A percentile compares a stretch with the other conserved stretches of the same genome.
phyloP scores from a whole-genome alignment of 1,140 invertebrate species.

The Listronotus oregonensis region DNA sequence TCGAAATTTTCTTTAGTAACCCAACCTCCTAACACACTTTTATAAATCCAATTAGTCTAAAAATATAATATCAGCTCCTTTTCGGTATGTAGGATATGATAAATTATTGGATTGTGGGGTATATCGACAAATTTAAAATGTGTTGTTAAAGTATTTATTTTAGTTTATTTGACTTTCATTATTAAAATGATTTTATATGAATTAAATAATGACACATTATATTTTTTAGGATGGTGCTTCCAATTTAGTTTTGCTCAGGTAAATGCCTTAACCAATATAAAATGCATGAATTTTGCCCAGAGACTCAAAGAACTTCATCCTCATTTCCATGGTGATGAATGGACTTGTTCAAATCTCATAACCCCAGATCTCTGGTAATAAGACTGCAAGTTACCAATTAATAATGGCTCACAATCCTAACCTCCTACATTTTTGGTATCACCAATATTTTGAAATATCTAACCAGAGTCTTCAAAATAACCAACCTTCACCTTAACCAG shows the following conservation, averaged over 20 bases:
- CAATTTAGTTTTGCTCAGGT: slow-evolving; percentile 84
- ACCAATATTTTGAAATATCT: slow-evolving; percentile 28
- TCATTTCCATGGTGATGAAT: slow-evolving; percentile 61
- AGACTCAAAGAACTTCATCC: slow-evolving; percentile 84
- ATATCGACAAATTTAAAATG: too few species aligned
- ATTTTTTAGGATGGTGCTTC: slow-evolving; percentile 72
- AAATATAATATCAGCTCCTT: too few species aligned
- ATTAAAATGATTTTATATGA: neutral
- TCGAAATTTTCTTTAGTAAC: too few species aligned
- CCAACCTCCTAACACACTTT: too few species aligned
- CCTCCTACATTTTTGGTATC: slow-evolving; percentile 27
- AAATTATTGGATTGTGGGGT: too few species aligned
- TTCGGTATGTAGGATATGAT: too few species aligned
- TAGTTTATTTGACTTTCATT: too few species aligned
- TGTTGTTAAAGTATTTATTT: too few species aligned
- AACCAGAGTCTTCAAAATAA: too few species aligned
- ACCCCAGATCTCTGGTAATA: slow-evolving; percentile 86
- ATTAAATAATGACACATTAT: neutral
- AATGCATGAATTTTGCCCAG: slow-evolving; percentile 93
- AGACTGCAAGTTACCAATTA: slow-evolving; percentile 68
- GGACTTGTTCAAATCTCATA: slow-evolving; percentile 64
- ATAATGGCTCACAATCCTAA: slow-evolving; percentile 49
- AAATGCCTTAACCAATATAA: slow-evolving; percentile 95
- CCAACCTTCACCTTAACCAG: slow-evolving; percentile 36
- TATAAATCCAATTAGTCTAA: too few species aligned